These are phyloP conservation scores for Panthera tigris DNA, from an alignment of 2,113 vertebrate species.

Conservation along the genomic window DNA sequence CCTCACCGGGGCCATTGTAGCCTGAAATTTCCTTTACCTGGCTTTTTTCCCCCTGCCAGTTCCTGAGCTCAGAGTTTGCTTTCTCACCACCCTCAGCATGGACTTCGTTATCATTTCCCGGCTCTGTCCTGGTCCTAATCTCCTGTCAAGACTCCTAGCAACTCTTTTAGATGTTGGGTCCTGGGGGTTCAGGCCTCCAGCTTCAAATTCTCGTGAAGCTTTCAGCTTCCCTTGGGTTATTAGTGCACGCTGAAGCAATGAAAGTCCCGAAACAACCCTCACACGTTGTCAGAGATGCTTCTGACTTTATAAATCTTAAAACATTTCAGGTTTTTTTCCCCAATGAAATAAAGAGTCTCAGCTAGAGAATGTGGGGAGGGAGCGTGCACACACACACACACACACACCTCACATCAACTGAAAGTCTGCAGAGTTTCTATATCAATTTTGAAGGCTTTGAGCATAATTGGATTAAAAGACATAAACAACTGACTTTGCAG, in stretches of 20 bases:
- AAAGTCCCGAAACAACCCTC: not conserved
- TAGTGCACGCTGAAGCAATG: not conserved
- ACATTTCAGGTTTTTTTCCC: not conserved
- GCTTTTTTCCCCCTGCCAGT: not conserved
- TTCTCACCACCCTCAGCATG: not conserved
- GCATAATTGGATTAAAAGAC: conserved; percentile 53
- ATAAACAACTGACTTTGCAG: conserved; percentile 23
- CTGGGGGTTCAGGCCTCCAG: not conserved
- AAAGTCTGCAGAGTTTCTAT: not conserved
- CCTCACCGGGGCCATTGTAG: not conserved
- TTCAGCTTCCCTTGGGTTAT: conserved; percentile 11
- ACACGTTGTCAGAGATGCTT: not conserved
- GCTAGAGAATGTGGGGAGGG: not conserved
- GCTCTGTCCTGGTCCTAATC: not conserved
- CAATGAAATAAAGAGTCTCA: not conserved
- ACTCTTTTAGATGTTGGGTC: conserved; percentile 24
- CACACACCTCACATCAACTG: not conserved
- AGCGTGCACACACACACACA: not conserved
- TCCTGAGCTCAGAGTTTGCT: not conserved
- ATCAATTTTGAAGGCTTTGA: conserved; percentile 36
- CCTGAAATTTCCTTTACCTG: not conserved
- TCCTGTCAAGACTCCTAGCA: conserved; percentile 9
- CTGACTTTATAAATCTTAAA: conserved; percentile 21
- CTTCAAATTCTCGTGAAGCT: conserved; percentile 36
- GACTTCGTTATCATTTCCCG: not conserved